A percentile compares a stretch with the other conserved stretches of the same genome.
These are phyloP conservation scores for Epistrophe eligans DNA, from an alignment of 2,888 invertebrate genomes.

Conservation along the genomic window DNA sequence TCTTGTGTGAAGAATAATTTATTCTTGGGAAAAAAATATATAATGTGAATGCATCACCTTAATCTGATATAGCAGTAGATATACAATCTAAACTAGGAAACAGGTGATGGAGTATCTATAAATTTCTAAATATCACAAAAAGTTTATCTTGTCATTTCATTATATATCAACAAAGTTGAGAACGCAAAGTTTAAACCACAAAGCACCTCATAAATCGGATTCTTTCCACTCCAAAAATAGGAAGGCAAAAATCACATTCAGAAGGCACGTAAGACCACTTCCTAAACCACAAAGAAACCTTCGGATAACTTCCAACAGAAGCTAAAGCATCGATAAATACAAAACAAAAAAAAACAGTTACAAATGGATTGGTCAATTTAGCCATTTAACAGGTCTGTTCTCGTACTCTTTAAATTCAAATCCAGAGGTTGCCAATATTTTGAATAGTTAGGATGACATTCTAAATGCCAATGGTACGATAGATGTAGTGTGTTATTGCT, in stretches of 20 bases:
- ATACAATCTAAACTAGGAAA: neutral
- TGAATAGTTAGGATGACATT: neutral
- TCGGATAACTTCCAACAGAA: neutral
- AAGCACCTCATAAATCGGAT: neutral
- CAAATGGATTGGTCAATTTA: neutral
- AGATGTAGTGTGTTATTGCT: neutral
- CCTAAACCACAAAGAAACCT: slow-evolving; percentile 1
- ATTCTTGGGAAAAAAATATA: neutral
- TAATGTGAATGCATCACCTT: too few species aligned
- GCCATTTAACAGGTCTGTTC: neutral
- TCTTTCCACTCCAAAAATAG: neutral
- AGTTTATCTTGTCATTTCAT: neutral
- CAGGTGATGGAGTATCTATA: neutral
- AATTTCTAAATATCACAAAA: neutral
- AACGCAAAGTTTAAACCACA: neutral
- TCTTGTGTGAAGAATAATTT: neutral
- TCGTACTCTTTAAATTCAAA: neutral
- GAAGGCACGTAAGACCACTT: neutral
- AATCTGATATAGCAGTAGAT: neutral
- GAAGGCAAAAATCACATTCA: neutral
- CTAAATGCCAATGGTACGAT: neutral
- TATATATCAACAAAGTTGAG: neutral
- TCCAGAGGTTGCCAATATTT: neutral
- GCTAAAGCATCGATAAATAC: neutral
- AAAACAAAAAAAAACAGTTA: neutral